These are phyloP conservation scores for Xanthorhoe spadicearia DNA, from an alignment of 2,888 invertebrate genomes.

Conservation along the genomic window DNA sequence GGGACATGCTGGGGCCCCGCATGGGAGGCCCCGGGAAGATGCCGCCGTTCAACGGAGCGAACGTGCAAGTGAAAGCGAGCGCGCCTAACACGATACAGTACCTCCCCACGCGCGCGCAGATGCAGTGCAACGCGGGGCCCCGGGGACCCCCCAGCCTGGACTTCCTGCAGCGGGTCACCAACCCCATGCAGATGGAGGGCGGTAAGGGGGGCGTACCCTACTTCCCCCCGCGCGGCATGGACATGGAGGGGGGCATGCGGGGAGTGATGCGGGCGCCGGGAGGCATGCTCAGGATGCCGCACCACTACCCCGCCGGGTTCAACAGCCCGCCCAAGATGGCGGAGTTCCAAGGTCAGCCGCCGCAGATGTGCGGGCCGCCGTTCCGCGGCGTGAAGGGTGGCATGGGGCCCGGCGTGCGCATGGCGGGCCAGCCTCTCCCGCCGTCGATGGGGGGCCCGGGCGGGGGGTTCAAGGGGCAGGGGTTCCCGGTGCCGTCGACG, in stretches of 20 bases:
- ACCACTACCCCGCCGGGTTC: constrained; percentile 78
- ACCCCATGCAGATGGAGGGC: constrained; percentile 91
- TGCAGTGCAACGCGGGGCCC: constrained; percentile 87
- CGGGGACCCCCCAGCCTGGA: constrained; percentile 95
- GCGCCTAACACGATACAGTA: constrained; percentile 99
- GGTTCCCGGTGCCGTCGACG: constrained; percentile 93
- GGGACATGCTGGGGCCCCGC: constrained; percentile 88
- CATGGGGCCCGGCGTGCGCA: constrained; percentile 66
- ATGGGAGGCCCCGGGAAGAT: constrained; percentile 84
- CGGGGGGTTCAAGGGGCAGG: constrained; percentile 89
- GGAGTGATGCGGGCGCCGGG: constrained; percentile 75
- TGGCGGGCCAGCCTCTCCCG: constrained; percentile 89
- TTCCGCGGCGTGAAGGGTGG: constrained; percentile 75
- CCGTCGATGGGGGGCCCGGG: constrained; percentile 90
- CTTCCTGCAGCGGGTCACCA: constrained; percentile 94
- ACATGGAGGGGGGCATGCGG: constrained; percentile 81
- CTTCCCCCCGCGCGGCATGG: constrained; percentile 86
- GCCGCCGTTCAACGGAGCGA: constrained; percentile 86
- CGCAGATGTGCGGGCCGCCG: constrained; percentile 66
- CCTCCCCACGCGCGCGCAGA: constrained; percentile 97
- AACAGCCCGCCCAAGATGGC: constrained; percentile 78
- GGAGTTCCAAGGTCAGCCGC: constrained; percentile 65
- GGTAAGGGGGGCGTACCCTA: constrained; percentile 85
- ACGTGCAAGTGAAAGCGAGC: constrained; percentile 97
- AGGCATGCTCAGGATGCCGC: constrained; percentile 77